Percentiles rank a stretch among this genome's conserved stretches.
These are phyloP conservation scores for Echinarachnius parma DNA, from an alignment of 53 echinoderm and acorn worm species.

Conservation along the genomic window DNA sequence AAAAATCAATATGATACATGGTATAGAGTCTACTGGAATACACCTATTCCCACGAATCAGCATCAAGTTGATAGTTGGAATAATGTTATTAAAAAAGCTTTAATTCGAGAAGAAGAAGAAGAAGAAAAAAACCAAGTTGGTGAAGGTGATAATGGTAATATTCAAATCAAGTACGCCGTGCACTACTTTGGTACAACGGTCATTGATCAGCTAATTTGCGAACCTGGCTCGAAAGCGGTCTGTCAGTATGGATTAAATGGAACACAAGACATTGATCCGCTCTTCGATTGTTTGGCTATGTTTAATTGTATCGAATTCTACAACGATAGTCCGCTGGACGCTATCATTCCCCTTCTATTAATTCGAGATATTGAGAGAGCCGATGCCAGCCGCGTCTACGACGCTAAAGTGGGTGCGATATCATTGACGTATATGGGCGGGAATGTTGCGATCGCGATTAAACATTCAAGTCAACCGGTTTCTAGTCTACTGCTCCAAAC, in stretches of 20 bases:
- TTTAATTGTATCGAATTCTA: not conserved
- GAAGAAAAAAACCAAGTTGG: too few species aligned
- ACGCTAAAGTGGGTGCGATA: not conserved
- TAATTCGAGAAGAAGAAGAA: too few species aligned
- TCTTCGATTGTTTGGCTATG: not conserved
- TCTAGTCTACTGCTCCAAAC: too few species aligned
- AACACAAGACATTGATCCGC: not conserved
- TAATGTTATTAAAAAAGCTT: too few species aligned
- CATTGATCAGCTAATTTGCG: not conserved
- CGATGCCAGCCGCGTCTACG: not conserved
- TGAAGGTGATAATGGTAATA: too few species aligned
- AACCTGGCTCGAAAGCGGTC: not conserved
- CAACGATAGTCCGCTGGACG: not conserved
- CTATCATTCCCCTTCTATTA: not conserved
- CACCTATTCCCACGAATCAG: too few species aligned
- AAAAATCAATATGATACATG: too few species aligned
- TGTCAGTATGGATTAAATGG: not conserved
- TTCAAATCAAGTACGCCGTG: not conserved
- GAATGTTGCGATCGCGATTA: not conserved
- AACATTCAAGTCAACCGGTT: too few species aligned
- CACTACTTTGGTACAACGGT: not conserved
- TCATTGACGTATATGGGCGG: not conserved
- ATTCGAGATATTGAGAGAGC: not conserved
- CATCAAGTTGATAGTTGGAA: too few species aligned
- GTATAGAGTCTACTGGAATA: too few species aligned